These are phyloP conservation scores for Hydriomena furcata DNA, from an alignment of 2,888 invertebrate species.

Conservation along the genomic window DNA sequence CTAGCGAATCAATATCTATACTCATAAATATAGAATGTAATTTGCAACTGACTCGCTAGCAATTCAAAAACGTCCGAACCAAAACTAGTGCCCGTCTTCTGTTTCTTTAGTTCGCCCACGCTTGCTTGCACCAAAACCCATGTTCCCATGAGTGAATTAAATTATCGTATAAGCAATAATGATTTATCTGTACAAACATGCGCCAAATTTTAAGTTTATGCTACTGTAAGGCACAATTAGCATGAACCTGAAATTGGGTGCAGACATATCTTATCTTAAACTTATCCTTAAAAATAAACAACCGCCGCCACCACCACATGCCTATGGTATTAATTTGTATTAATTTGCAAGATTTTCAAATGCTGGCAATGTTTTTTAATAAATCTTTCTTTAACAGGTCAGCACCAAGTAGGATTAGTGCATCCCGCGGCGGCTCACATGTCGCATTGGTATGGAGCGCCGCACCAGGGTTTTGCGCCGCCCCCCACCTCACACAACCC, in stretches of 20 bases:
- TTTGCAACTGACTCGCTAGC: background rate
- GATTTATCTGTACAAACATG: too few relatives aligned
- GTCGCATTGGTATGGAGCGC: constrained; percentile 87
- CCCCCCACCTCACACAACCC: constrained; percentile 86
- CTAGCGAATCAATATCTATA: too few relatives aligned
- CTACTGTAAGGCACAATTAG: too few relatives aligned
- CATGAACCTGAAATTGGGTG: too few relatives aligned
- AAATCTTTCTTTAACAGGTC: constrained; percentile 67
- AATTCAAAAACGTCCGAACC: background rate
- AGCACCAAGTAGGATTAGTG: constrained; percentile 86
- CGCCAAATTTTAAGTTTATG: too few relatives aligned
- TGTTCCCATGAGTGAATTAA: constrained; percentile 3
- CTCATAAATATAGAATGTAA: too few relatives aligned
- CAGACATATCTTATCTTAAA: too few relatives aligned
- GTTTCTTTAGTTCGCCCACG: constrained; percentile 1
- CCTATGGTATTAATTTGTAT: too few relatives aligned
- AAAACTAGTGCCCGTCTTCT: background rate
- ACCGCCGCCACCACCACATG: too few relatives aligned
- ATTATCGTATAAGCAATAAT: too few relatives aligned
- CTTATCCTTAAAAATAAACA: too few relatives aligned
- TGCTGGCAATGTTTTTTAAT: background rate
- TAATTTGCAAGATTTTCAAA: too few relatives aligned
- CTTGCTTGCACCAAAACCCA: constrained; percentile 12
- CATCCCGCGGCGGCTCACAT: constrained; percentile 87
- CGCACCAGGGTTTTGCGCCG: constrained; percentile 85